These are phyloP conservation scores for Radopholus similis DNA, from an alignment of 1,140 invertebrate genomes.

Conservation along the genomic window DNA sequence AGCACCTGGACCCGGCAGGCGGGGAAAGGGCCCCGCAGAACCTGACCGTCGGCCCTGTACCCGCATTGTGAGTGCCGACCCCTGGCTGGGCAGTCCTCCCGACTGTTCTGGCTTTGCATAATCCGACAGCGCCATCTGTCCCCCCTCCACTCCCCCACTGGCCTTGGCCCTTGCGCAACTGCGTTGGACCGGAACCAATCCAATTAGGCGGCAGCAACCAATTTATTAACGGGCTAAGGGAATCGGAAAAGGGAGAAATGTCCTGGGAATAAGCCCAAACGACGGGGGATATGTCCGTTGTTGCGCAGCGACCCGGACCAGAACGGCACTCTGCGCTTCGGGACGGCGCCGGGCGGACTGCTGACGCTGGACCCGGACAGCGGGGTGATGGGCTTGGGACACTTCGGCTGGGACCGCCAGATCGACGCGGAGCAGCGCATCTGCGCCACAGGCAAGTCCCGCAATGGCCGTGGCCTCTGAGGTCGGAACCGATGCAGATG, in stretches of 20 bases:
- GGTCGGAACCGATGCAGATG: conserved; percentile 61
- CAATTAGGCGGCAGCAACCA: background rate
- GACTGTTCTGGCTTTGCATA: background rate
- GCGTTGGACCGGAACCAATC: background rate
- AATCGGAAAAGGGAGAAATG: background rate
- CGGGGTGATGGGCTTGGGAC: conserved; percentile 37
- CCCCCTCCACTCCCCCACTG: too few relatives aligned
- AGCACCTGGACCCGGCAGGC: background rate
- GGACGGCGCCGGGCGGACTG: conserved; percentile 51
- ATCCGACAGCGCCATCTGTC: background rate
- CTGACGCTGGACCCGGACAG: conserved; percentile 42
- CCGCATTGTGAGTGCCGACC: conserved; percentile 51
- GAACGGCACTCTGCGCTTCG: conserved; percentile 58
- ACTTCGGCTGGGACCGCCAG: conserved; percentile 83
- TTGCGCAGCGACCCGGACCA: conserved; percentile 54
- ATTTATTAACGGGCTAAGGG: background rate
- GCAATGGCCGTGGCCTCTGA: conserved; percentile 20
- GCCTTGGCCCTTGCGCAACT: background rate
- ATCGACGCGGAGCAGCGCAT: conserved; percentile 88
- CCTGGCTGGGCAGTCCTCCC: background rate
- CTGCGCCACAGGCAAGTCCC: conserved; percentile 72
- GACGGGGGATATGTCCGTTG: background rate
- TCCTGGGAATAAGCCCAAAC: background rate
- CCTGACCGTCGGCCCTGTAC: conserved; percentile 42
- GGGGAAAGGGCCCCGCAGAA: conserved; percentile 5